Percentiles rank a stretch among this genome's conserved stretches.
phyloP scores from a whole-genome alignment of 2,113 vertebrate species.

The Barbus barbus region DNA sequence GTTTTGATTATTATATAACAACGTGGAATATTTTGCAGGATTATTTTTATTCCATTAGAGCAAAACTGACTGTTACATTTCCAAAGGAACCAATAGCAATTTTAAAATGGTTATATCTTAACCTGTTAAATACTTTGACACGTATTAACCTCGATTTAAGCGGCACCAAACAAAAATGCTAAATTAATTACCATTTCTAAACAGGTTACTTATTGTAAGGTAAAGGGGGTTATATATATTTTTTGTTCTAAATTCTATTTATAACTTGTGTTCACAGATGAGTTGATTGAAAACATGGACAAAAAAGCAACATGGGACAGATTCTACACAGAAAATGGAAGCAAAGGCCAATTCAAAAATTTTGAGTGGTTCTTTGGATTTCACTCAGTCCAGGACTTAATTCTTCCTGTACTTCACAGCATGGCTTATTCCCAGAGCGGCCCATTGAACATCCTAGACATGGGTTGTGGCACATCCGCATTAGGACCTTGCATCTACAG shows the following conservation, averaged over 20 bases:
- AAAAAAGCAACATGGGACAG: slow-evolving; percentile 80
- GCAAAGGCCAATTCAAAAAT: slow-evolving; percentile 63
- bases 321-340: slow-evolving; percentile 70
- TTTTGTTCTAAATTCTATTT: not conserved
- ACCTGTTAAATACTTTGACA: not conserved
- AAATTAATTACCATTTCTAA: not conserved
- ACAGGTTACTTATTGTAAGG: not conserved
- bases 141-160: not conserved
- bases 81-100: too few relatives aligned
- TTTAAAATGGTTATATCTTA: too few relatives aligned
- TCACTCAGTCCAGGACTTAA: slow-evolving; percentile 63
- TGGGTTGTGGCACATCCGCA: slow-evolving; percentile 83
- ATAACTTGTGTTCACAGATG: slow-evolving; percentile 60
- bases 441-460: slow-evolving; percentile 71
- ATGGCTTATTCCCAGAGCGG: not conserved
- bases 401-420: slow-evolving; percentile 70
- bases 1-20: too few relatives aligned
- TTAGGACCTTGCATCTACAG: slow-evolving; percentile 76
- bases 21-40: too few relatives aligned
- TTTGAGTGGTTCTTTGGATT: slow-evolving; percentile 92
- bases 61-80: too few relatives aligned
- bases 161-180: not conserved
- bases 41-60: too few relatives aligned
- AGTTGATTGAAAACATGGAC: slow-evolving; percentile 76
- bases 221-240: not conserved